Evolutionary conservation across 2,888 invertebrate species (phyloP), one percentile per base, ranked within the genome.

Genomic region (Abrostola tripartita): DNA sequence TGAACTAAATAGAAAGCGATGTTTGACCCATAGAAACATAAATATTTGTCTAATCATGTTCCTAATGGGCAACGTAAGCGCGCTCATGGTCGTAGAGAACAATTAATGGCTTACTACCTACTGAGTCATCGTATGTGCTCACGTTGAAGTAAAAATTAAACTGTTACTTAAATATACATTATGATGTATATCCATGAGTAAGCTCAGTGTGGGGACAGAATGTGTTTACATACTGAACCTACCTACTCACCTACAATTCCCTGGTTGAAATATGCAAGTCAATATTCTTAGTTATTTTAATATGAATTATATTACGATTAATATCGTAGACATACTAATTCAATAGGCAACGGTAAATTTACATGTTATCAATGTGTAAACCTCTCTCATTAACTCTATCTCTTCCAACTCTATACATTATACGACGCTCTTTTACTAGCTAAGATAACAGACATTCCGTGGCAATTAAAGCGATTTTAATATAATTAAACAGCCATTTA

Each of bases 31-130:
- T 72, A 83, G 82, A 66, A 62, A 47, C 44, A 47, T 47, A 47
- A 47, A 61, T 71, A 75, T 80, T 86, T 84, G 87, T 87, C 89
- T 86, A 93, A 89, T 92, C 88, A 91, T 85, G 85, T 78, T 85
- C 81, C 81, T 88, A 90, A 91, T 81, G 70, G 65, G 66, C 68
- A 59, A 54, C 57, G 66, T 67, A 62, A 55, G 61, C 65, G 54
- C 60, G 71, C 60, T 71, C 76, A 76, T 64, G 57, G 61, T 58
- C 14, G 68, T 55, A 66, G 56, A 64, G 61, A 62, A 79, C 75
- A 76, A 81, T 78, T 66, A 81, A 64, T 69, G 71, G 70, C 78
- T 79, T 77, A 76, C 68, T 67, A 62, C 50, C 54, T 61, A 70
- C 72, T 69, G 65, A 78, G 74, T 71, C 72, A 76, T 72, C 47